Percentiles rank a stretch among this genome's conserved stretches.
These are phyloP conservation scores for Xestia xanthographa DNA, from an alignment of 2,888 invertebrate genomes.

Conservation along the genomic window DNA sequence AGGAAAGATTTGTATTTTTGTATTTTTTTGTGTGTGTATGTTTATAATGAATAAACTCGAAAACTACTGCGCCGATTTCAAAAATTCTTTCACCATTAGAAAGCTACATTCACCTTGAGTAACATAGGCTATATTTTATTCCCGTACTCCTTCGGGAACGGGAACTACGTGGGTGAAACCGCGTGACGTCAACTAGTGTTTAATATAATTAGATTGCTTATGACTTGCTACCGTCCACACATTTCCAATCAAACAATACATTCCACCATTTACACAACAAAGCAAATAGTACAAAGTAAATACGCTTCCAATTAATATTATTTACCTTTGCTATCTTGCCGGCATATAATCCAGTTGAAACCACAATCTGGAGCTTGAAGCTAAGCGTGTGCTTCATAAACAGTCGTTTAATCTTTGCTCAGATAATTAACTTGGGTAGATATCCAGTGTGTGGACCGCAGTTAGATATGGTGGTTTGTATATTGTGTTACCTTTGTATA, in stretches of 20 bases:
- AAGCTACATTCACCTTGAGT: no score
- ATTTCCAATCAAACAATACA: conserved; percentile 20
- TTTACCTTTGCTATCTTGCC: conserved; percentile 25
- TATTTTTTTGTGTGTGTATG: no score
- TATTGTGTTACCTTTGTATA: neutral
- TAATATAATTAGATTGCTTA: neutral
- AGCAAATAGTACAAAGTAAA: conserved; percentile 34
- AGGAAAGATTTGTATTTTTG: no score
- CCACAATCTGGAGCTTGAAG: conserved; percentile 25
- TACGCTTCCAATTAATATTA: conserved; percentile 38
- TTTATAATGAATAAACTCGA: no score
- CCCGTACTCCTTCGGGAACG: no score
- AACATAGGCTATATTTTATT: no score
- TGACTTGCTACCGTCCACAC: neutral
- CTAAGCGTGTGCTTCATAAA: conserved; percentile 40
- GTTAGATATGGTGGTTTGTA: neutral
- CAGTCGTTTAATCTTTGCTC: conserved; percentile 37
- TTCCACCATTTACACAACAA: neutral
- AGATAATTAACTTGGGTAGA: conserved; percentile 42
- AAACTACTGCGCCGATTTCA: no score
- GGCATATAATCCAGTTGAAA: conserved; percentile 20
- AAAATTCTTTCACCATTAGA: no score
- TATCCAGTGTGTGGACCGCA: neutral
- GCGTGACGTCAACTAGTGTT: no score
- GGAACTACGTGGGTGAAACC: no score